phyloP scores from a whole-genome alignment of 2,888 invertebrate species.

The Fabriciana adippe region DNA sequence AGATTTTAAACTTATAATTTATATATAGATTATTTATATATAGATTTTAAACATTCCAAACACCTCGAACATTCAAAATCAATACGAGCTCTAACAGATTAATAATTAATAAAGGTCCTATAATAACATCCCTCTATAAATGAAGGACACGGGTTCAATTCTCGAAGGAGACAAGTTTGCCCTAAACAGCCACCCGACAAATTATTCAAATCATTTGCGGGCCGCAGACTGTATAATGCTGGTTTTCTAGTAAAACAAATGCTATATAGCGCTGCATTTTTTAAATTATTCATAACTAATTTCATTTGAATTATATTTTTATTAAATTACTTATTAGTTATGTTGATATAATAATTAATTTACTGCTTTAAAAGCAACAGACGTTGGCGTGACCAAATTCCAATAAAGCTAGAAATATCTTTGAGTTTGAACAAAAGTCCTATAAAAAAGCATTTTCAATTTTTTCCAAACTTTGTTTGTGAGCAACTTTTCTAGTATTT shows the following conservation, averaged over 20 bases:
- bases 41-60: neutral
- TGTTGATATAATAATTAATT: neutral
- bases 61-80: constrained; percentile 21
- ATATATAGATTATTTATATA: too few relatives aligned
- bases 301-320: too few relatives aligned
- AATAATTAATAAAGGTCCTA: constrained; percentile 35
- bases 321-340: too few relatives aligned
- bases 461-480: too few relatives aligned
- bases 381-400: too few relatives aligned
- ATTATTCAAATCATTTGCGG: constrained; percentile 38
- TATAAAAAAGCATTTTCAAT: too few relatives aligned
- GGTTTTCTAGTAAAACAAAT: constrained; percentile 4
- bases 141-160: constrained; percentile 37
- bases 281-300: neutral
- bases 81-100: constrained; percentile 27
- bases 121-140: constrained; percentile 37
- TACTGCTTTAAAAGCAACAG: too few relatives aligned
- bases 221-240: constrained; percentile 4
- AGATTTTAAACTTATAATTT: too few relatives aligned
- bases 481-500: too few relatives aligned
- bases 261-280: constrained; percentile 9
- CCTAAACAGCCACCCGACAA: constrained; percentile 30
- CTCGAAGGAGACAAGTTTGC: constrained; percentile 37
- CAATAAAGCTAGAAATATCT: too few relatives aligned
- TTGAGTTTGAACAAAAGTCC: too few relatives aligned